Evolutionary conservation across 2,797 vertebrate genomes (phyloP).

Genomic region (Myiotriccus ornatus): DNA sequence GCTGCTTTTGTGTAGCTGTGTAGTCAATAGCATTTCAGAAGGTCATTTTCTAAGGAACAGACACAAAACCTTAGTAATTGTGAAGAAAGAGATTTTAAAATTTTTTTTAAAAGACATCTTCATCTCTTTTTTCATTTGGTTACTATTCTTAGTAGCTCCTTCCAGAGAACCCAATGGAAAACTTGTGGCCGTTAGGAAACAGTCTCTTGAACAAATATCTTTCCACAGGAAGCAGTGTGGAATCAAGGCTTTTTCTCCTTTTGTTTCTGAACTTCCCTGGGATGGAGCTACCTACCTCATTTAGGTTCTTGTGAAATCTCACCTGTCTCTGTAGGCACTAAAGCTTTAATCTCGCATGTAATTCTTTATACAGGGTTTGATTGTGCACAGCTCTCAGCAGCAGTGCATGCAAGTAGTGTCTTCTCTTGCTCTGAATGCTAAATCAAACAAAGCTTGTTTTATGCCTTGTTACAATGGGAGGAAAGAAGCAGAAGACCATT

Average conservation of each 20-base stretch:
- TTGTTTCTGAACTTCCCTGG: background rate
- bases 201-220: background rate
- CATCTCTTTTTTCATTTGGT: background rate
- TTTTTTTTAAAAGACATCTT: background rate
- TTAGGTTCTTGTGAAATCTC: background rate
- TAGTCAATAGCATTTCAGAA: background rate
- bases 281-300: background rate
- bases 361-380: background rate
- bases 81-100: background rate
- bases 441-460: slow-evolving; percentile 19
- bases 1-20: background rate
- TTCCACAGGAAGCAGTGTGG: background rate
- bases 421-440: background rate
- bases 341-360: background rate
- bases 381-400: background rate
- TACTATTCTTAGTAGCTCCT: background rate
- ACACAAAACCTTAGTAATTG: background rate
- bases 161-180: background rate
- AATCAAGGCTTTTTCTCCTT: background rate
- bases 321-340: background rate
- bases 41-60: accelerated
- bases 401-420: background rate
- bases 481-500: background rate
- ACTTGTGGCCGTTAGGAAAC: background rate
- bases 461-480: slow-evolving; percentile 7